phyloP scores from a whole-genome alignment of 2,888 invertebrate genomes.

The Galeruca laticollis region DNA sequence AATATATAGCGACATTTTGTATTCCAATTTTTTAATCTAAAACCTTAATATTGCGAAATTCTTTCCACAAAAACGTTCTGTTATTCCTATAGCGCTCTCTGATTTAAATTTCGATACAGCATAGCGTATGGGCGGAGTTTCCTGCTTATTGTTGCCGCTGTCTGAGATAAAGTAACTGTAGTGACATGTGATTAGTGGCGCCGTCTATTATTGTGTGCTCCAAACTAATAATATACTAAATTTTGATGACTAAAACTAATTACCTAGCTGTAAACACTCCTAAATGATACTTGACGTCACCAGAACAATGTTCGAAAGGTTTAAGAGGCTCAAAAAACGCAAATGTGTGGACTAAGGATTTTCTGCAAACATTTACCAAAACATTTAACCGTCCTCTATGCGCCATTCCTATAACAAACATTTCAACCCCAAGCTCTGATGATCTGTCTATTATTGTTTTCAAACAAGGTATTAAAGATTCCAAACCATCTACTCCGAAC shows the following conservation, averaged over 20 bases:
- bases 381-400: conserved; percentile 90
- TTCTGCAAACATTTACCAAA: conserved; percentile 90
- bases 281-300: conserved; percentile 92
- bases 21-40: too few relatives aligned
- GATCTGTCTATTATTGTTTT: conserved; percentile 97
- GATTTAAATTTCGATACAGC: too few relatives aligned
- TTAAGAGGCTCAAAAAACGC: conserved; percentile 93
- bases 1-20: too few relatives aligned
- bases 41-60: too few relatives aligned
- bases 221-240: too few relatives aligned
- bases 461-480: conserved; percentile 97
- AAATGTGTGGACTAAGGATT: conserved; percentile 89
- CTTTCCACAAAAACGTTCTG: too few relatives aligned
- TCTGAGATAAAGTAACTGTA: too few relatives aligned
- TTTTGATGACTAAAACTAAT: neutral
- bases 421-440: conserved; percentile 94
- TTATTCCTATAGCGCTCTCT: too few relatives aligned
- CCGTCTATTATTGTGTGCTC: too few relatives aligned
- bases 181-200: too few relatives aligned
- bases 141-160: too few relatives aligned
- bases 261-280: conserved; percentile 65
- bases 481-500: conserved; percentile 98
- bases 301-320: conserved; percentile 89
- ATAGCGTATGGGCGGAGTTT: too few relatives aligned
- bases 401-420: conserved; percentile 94